Percentiles rank a stretch among this genome's conserved stretches.
These are phyloP conservation scores for Drosophila affinis DNA, from an alignment of 2,888 invertebrate genomes.

Conservation along the genomic window DNA sequence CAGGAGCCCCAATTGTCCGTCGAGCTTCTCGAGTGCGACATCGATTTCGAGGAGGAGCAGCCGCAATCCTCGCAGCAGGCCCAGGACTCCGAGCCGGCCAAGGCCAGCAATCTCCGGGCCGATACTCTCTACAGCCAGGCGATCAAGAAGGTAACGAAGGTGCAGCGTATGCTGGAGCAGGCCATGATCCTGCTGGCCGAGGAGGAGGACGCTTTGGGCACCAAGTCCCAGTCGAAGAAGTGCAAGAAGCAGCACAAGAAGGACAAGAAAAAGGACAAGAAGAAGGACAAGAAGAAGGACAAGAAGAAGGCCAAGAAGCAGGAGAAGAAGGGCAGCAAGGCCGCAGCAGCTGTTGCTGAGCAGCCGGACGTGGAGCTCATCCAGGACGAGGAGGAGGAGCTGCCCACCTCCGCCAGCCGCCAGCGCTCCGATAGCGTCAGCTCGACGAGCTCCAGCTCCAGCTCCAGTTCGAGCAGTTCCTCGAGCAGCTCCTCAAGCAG, in stretches of 20 bases:
- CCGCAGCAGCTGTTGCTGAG: slow-evolving; percentile 2
- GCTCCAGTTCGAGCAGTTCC: slow-evolving; percentile 37
- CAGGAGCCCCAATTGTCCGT: slow-evolving; percentile 32
- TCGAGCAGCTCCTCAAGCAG: slow-evolving; percentile 30
- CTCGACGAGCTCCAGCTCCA: slow-evolving; percentile 50
- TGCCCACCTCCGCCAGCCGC: slow-evolving; percentile 11
- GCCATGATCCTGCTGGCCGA: slow-evolving; percentile 52
- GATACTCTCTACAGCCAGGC: slow-evolving; percentile 47
- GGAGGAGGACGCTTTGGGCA: slow-evolving; percentile 30
- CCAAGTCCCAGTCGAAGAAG: slow-evolving; percentile 34
- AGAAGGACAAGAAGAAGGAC: slow-evolving; percentile 40
- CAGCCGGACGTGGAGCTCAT: slow-evolving; percentile 15
- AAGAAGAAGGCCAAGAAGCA: slow-evolving; percentile 7
- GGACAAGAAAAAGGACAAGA: slow-evolving; percentile 47
- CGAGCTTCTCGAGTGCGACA: slow-evolving; percentile 48
- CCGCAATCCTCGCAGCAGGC: slow-evolving; percentile 28
- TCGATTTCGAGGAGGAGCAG: slow-evolving; percentile 38
- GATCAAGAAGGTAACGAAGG: slow-evolving; percentile 62
- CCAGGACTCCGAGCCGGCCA: background rate
- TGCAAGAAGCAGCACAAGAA: slow-evolving; percentile 33
- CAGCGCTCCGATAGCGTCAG: slow-evolving; percentile 58
- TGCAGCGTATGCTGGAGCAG: slow-evolving; percentile 58
- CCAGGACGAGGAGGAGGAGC: background rate
- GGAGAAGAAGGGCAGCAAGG: slow-evolving; percentile 9
- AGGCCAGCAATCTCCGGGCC: slow-evolving; percentile 8